These are phyloP conservation scores for Anhinga rufa DNA, from an alignment of 2,113 vertebrate species.

Conservation along the genomic window DNA sequence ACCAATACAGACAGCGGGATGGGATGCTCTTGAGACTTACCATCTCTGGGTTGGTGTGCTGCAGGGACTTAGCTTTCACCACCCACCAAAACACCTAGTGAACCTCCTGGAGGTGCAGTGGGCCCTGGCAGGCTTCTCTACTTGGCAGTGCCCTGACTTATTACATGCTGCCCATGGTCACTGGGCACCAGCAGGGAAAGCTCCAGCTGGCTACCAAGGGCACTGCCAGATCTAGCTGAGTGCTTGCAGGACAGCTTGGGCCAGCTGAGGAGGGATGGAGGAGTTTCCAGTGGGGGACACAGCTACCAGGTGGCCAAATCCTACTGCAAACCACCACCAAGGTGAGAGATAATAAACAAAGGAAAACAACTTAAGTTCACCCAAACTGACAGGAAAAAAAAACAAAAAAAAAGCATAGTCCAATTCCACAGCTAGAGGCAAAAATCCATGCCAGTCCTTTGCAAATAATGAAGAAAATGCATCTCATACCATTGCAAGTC, in stretches of 20 bases:
- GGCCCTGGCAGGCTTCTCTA: not conserved
- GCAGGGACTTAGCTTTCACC: not conserved
- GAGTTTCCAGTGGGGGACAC: not conserved
- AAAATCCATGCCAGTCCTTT: not conserved
- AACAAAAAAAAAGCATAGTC: not conserved
- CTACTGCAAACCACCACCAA: not conserved
- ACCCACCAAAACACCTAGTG: accelerated
- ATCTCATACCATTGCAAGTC: not conserved
- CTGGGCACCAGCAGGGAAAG: not conserved
- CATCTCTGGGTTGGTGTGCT: not conserved
- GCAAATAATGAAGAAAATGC: not conserved
- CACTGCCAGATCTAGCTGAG: not conserved
- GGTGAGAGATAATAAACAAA: not conserved
- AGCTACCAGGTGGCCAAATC: not conserved
- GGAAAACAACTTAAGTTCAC: not conserved
- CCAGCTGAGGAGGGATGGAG: not conserved
- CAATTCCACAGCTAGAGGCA: not conserved
- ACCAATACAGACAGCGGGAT: not conserved
- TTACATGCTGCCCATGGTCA: not conserved
- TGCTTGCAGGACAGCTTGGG: accelerated
- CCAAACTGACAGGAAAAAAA: not conserved
- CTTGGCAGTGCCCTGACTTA: not conserved
- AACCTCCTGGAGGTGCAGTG: not conserved
- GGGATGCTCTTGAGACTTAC: not conserved
- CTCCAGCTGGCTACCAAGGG: not conserved